phyloP scores from a whole-genome alignment of 2,888 invertebrate genomes.

The Alsophila aescularia region DNA sequence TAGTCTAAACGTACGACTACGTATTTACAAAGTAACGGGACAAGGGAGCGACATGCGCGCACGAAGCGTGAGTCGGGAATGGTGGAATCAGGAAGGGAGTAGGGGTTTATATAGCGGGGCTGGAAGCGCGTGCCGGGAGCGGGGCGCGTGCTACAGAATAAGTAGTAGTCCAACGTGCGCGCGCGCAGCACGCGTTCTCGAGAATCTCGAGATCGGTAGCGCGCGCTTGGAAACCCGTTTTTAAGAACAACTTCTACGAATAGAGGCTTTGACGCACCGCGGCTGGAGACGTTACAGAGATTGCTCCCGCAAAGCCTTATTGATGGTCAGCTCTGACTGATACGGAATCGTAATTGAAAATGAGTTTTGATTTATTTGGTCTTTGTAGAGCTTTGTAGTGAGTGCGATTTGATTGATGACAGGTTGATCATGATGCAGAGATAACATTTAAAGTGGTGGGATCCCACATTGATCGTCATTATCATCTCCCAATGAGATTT shows the following conservation, averaged over 20 bases:
- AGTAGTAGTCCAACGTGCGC: constrained; percentile 32
- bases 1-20: constrained; percentile 70
- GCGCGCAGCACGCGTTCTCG: constrained; percentile 68
- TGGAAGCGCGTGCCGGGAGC: constrained; percentile 54
- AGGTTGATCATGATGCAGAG: constrained; percentile 23
- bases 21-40: constrained; percentile 71
- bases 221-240: constrained; percentile 77
- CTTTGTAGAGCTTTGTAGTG: constrained; percentile 28
- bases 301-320: constrained; percentile 64
- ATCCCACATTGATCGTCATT: not conserved
- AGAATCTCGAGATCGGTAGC: constrained; percentile 59
- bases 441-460: not conserved
- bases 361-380: constrained; percentile 39
- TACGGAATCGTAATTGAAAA: constrained; percentile 40
- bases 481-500: not conserved
- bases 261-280: constrained; percentile 76
- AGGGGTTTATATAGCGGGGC: constrained; percentile 68
- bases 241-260: constrained; percentile 76
- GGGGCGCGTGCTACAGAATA: constrained; percentile 17
- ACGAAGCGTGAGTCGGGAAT: constrained; percentile 74
- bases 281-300: constrained; percentile 39
- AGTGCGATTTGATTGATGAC: constrained; percentile 35
- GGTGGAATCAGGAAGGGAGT: constrained; percentile 77
- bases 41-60: constrained; percentile 67
- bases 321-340: constrained; percentile 52